A percentile compares a stretch with the other conserved stretches of the same genome.
phyloP scores from a whole-genome alignment of 2,888 invertebrate genomes.

The Drosophila mimetica region DNA sequence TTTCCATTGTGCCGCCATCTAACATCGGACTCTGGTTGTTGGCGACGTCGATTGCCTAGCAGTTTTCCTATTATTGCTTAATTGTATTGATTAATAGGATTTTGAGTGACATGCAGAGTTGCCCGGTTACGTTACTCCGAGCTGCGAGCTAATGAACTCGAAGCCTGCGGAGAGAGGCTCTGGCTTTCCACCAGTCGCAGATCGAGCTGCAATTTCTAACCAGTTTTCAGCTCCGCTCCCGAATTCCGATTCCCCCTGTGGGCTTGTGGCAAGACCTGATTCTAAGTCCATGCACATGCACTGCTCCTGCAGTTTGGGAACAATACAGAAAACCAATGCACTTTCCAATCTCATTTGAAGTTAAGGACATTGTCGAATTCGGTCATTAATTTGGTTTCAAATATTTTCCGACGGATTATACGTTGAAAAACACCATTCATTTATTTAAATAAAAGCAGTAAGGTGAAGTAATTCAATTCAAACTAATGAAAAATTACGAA shows the following conservation, averaged over 20 bases:
- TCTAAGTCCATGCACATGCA: slow-evolving; percentile 9
- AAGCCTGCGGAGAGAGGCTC: slow-evolving; percentile 14
- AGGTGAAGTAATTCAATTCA: not conserved
- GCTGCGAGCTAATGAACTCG: slow-evolving; percentile 68
- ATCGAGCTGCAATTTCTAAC: slow-evolving; percentile 26
- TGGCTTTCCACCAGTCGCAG: slow-evolving; percentile 17
- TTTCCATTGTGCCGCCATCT: slow-evolving; percentile 45
- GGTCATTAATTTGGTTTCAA: not conserved
- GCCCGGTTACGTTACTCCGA: slow-evolving; percentile 59
- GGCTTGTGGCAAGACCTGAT: slow-evolving; percentile 21
- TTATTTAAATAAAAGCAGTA: not conserved
- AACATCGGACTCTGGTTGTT: slow-evolving; percentile 11
- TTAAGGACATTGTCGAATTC: not conserved
- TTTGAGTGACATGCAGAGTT: slow-evolving; percentile 68
- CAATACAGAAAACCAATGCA: not conserved
- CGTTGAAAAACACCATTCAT: not conserved
- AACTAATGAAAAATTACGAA: not conserved
- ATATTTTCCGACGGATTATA: not conserved
- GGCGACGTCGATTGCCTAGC: slow-evolving; percentile 60
- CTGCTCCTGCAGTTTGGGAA: not conserved
- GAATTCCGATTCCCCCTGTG: slow-evolving; percentile 8
- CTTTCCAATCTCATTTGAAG: not conserved
- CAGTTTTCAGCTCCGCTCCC: slow-evolving; percentile 27
- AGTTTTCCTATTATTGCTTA: slow-evolving; percentile 76
- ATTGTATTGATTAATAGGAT: slow-evolving; percentile 75